Evolutionary conservation across 2,113 vertebrate species (phyloP).

Genomic region (Crotalus tigris): DNA sequence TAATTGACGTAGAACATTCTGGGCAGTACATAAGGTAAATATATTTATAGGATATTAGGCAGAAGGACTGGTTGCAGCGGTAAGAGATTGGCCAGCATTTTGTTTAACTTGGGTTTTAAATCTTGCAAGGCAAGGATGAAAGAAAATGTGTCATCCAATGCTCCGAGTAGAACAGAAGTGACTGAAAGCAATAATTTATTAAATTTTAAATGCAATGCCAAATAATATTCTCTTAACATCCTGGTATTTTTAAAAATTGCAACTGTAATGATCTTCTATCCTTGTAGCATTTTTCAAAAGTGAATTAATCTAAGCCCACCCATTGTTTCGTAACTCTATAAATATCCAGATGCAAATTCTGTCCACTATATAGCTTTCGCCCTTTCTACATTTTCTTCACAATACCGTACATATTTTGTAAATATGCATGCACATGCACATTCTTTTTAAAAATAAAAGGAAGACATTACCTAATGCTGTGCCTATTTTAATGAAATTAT

Average conservation of each 20-base stretch:
- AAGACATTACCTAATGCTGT: constrained; percentile 16
- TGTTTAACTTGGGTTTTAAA: background rate
- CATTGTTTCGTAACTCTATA: background rate
- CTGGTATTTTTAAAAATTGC: background rate
- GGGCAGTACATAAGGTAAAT: background rate
- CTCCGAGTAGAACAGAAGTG: constrained; percentile 5
- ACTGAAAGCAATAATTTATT: constrained; percentile 14
- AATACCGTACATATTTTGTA: background rate
- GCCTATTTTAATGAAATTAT: background rate
- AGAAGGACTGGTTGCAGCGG: background rate
- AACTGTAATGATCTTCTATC: background rate
- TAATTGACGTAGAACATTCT: background rate
- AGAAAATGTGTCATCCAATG: background rate
- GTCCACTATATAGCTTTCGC: background rate
- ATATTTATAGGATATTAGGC: background rate
- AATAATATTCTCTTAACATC: background rate
- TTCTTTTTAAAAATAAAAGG: constrained; percentile 42
- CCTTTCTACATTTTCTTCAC: background rate
- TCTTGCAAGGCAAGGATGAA: background rate
- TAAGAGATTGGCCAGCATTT: background rate
- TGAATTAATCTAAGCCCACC: background rate
- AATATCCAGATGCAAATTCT: background rate
- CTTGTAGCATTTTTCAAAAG: background rate
- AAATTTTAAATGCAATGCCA: background rate
- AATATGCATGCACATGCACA: background rate